Evolutionary conservation across 2,113 vertebrate species (phyloP), one percentile per base, ranked within the genome.

Genomic region (Cephalopterus ornatus): DNA sequence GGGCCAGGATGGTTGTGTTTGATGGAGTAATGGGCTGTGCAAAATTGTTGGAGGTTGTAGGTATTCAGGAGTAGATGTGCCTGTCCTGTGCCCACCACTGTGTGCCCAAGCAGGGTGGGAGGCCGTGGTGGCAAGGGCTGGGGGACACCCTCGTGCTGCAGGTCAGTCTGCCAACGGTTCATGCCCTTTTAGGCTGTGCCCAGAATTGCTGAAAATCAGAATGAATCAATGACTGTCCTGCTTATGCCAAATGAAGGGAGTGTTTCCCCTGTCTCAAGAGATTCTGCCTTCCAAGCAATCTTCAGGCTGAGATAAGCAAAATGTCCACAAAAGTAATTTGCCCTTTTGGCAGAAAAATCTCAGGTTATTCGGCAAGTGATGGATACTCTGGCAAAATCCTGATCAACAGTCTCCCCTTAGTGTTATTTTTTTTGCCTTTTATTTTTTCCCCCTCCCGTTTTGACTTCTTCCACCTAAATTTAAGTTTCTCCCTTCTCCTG

Each of bases 221-320:
- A 37, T 2, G 4, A 37, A 30, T 58, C 4, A 5, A 8, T 72
- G 63, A 12, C 28, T 47, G 0, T 85, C 30, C 23, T 1, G 1
- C 62, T 80, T 9, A 4, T 0, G 0, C 13, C 73, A 28, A 82
- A 19, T 46, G 50, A 46, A 72, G 28, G 73, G 39, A 67, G 26
- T 1, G 2, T 56, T 74, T 77, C 17, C 20, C 6, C 18, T 4
- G 1, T 53, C 65, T 81, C 42, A 35, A 35, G 49, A 44, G 63
- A 14, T 3, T 85, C 63, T 5, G 3, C 49, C 35, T 91, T 70
- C 41, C 16, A 44, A 41, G 66, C 26, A 18, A 28, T 80, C 44
- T 61, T 49, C 3, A 2, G 71, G 27, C 73, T 78, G 37, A 56
- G 76, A 24, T 33, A 26, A 46, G 33, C 16, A 50, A n/a, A 79